A percentile compares a stretch with the other conserved stretches of the same genome.
phyloP scores from a whole-genome alignment of 1,140 invertebrate species.

The Cherax quadricarinatus region DNA sequence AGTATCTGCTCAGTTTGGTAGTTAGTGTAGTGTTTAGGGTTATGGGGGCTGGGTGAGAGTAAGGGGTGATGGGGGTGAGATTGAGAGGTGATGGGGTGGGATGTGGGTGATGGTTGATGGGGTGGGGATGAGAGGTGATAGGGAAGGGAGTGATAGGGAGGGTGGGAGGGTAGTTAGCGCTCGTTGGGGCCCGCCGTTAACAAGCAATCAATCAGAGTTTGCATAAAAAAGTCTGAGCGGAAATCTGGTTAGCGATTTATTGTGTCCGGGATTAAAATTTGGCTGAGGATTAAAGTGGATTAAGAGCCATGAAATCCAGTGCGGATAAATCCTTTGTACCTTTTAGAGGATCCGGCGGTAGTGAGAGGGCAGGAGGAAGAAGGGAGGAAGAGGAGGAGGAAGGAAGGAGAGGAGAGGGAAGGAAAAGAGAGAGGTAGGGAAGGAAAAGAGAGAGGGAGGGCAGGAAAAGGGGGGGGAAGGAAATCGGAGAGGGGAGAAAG shows the following conservation, averaged over 20 bases:
- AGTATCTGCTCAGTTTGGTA: too few relatives aligned
- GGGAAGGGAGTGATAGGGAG: too few relatives aligned
- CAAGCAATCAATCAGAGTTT: neutral
- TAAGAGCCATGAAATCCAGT: neutral
- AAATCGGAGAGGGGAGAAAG: neutral
- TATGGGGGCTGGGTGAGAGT: too few relatives aligned
- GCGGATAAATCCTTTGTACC: neutral
- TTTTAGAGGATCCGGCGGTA: neutral
- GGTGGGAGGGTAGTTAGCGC: neutral
- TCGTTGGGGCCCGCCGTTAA: neutral
- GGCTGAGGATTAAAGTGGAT: neutral
- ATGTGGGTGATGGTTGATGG: too few relatives aligned
- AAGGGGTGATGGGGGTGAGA: too few relatives aligned
- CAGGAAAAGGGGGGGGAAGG: neutral
- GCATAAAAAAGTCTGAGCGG: neutral
- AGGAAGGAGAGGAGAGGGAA: neutral
- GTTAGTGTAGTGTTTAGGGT: too few relatives aligned
- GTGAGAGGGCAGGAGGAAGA: neutral
- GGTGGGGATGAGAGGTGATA: too few relatives aligned
- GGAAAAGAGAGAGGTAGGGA: neutral
- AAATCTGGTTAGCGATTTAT: neutral
- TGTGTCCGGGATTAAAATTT: neutral
- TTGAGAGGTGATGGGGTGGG: too few relatives aligned
- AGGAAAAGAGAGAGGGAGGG: neutral
- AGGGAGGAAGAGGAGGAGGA: neutral